Evolutionary conservation across 1,140 invertebrate genomes (phyloP).

Genomic region (Hyposmocoma kahamanoa): DNA sequence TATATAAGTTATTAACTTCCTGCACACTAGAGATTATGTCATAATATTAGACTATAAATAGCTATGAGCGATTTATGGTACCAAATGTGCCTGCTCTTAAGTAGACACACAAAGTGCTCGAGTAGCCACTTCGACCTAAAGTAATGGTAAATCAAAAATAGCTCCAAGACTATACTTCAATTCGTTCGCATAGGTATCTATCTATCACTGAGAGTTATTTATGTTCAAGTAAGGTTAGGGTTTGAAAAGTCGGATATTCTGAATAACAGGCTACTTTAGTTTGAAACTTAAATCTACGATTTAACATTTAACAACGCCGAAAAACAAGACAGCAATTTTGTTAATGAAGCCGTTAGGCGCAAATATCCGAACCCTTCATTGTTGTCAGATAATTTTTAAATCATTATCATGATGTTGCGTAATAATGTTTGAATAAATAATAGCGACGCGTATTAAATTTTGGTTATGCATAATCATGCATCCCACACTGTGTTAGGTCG

Average conservation of each 20-base stretch:
- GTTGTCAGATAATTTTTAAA: neutral
- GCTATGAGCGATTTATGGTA: conserved; percentile 20
- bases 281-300: conserved; percentile 22
- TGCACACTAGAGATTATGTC: conserved; percentile 21
- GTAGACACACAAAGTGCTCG: conserved; percentile 21
- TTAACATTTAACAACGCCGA: conserved; percentile 13
- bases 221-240: no score
- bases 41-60: conserved; percentile 36
- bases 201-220: conserved; percentile 21
- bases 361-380: neutral
- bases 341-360: conserved; percentile 4
- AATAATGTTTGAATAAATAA: conserved; percentile 13
- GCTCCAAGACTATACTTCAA: conserved; percentile 31
- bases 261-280: conserved; percentile 10
- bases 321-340: conserved; percentile 9
- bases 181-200: conserved; percentile 23
- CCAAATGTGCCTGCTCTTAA: conserved; percentile 13
- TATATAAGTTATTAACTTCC: conserved; percentile 2
- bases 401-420: conserved; percentile 1
- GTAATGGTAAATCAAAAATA: conserved; percentile 40
- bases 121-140: conserved; percentile 30
- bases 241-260: conserved; percentile 13
- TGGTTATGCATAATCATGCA: conserved; percentile 9
- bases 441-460: neutral
- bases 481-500: conserved; percentile 18